phyloP scores from a whole-genome alignment of 2,888 invertebrate species.

The Orthosia gracilis region DNA sequence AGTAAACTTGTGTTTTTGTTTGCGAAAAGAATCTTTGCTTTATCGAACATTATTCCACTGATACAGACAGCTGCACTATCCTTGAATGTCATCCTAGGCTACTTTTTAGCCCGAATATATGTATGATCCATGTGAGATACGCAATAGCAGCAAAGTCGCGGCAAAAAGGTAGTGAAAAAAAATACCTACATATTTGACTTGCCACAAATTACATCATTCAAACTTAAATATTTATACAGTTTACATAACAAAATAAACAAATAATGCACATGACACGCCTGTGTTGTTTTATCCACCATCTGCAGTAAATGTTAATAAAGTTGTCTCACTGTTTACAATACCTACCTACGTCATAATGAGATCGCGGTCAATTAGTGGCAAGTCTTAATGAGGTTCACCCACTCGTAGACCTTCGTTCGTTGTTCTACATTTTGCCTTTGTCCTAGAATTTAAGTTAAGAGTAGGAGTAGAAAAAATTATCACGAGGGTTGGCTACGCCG shows the following conservation, averaged over 20 bases:
- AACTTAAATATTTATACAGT: not conserved
- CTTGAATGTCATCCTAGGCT: not conserved
- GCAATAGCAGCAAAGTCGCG: too few species aligned
- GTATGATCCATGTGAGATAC: too few species aligned
- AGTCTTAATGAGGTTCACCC: conserved; percentile 11
- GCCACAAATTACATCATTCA: not conserved
- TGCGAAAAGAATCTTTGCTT: too few species aligned
- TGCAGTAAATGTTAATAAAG: not conserved
- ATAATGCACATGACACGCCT: not conserved
- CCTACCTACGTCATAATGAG: not conserved
- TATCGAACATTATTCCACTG: not conserved
- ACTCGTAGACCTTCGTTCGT: conserved; percentile 11
- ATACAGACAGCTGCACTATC: not conserved
- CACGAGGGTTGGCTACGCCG: too few species aligned
- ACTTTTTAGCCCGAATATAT: not conserved
- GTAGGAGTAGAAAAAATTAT: too few species aligned
- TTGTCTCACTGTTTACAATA: not conserved
- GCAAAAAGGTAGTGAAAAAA: too few species aligned
- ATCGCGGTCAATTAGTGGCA: conserved; percentile 13
- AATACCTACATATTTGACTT: not conserved
- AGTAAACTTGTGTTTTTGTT: too few species aligned
- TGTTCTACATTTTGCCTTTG: conserved; percentile 9
- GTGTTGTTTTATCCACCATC: not conserved
- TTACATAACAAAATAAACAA: not conserved
- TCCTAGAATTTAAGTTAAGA: not conserved